These are phyloP conservation scores for Rhagophthalmus giganteus DNA, from an alignment of 2,888 invertebrate genomes.

Conservation along the genomic window DNA sequence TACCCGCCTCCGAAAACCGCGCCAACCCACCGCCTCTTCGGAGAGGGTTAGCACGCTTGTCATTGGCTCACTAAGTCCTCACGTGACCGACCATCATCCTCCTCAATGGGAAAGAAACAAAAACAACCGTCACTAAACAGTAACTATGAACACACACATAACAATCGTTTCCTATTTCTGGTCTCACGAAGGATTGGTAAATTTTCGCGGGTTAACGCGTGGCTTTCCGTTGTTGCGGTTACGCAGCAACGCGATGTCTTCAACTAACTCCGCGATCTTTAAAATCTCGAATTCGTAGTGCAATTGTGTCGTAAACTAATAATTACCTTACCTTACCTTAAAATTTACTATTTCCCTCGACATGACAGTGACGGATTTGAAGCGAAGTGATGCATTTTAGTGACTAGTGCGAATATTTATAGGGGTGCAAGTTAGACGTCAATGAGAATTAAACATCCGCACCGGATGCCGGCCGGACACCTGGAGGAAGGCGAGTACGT, in stretches of 20 bases:
- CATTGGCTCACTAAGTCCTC: conserved; percentile 50
- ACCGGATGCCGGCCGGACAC: conserved; percentile 57
- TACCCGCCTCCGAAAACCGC: conserved; percentile 50
- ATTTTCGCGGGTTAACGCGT: conserved; percentile 43
- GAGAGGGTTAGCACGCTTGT: conserved; percentile 54
- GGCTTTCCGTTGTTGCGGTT: conserved; percentile 25
- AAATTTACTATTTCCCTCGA: too few relatives aligned
- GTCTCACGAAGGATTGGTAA: conserved; percentile 46
- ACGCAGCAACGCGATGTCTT: conserved; percentile 18
- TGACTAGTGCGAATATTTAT: conserved; percentile 21
- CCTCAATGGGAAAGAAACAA: conserved; percentile 57
- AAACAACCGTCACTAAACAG: conserved; percentile 57
- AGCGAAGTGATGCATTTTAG: conserved; percentile 25
- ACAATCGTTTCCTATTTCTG: conserved; percentile 56
- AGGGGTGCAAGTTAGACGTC: conserved; percentile 28
- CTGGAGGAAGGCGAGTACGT: conserved; percentile 64
- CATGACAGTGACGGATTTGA: conserved; percentile 18
- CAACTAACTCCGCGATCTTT: conserved; percentile 11
- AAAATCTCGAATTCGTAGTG: conserved; percentile 6
- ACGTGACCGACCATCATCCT: conserved; percentile 57
- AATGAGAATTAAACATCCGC: conserved; percentile 51
- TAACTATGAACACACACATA: conserved; percentile 55
- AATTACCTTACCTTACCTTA: too few relatives aligned
- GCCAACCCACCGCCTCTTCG: conserved; percentile 55
- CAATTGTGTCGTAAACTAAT: conserved; percentile 11